Evolutionary conservation across 1,140 invertebrate species (phyloP).

Genomic region (Euschistus heros): DNA sequence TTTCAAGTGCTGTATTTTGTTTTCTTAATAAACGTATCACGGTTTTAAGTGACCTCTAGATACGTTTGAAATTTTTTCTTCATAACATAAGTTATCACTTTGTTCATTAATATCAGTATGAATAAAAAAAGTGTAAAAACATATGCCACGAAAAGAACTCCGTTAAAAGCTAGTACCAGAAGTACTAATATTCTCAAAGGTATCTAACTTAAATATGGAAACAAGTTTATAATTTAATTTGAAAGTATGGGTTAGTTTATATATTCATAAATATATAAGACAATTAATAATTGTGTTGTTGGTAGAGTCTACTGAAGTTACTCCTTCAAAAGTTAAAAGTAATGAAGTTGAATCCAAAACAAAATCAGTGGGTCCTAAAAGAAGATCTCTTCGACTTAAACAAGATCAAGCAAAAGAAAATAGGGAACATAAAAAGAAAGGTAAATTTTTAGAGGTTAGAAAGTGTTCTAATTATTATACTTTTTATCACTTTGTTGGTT

Average conservation of each 20-base stretch:
- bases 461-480: not conserved
- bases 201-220: not conserved
- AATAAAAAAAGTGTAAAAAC: constrained; percentile 6
- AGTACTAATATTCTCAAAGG: constrained; percentile 4
- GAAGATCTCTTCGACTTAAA: constrained; percentile 1
- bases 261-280: too few relatives aligned
- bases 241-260: too few relatives aligned
- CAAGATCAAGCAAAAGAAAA: constrained; percentile 7
- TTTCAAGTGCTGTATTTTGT: too few relatives aligned
- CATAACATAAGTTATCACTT: too few relatives aligned
- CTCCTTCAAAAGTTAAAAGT: too few relatives aligned
- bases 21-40: too few relatives aligned
- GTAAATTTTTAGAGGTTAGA: not conserved
- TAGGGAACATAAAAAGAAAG: constrained; percentile 4
- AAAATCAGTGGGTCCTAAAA: not conserved
- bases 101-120: not conserved
- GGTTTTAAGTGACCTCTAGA: too few relatives aligned
- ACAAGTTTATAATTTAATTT: too few relatives aligned
- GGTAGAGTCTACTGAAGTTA: too few relatives aligned
- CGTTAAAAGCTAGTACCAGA: not conserved
- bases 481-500: not conserved
- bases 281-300: too few relatives aligned
- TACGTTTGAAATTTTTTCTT: too few relatives aligned
- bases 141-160: not conserved
- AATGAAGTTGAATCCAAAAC: too few relatives aligned